Base-by-base conservation (phyloP, 1,140 invertebrate species). In the Drosophila repletoides region DNA sequence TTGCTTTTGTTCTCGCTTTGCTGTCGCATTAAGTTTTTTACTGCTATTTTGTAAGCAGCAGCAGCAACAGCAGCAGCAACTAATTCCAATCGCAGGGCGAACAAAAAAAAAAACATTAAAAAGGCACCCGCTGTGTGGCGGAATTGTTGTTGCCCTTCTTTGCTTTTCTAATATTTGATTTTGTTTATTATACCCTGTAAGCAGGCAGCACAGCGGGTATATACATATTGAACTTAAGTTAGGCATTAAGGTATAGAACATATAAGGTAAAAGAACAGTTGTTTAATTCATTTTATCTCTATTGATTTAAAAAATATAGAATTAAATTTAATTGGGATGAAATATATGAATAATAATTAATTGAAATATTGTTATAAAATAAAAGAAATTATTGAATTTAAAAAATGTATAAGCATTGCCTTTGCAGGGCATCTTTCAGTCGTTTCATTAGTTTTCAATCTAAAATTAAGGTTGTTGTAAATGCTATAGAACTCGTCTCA, bases 81-180 rank as follows among this genome's bases (percentile, higher is more conserved):
- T 69, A 69, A 69, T 69, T 40, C 66, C 59, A 52, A 63, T 64
- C 64, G 15, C 15, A 40, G 46, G 46, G 46, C 19, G 28, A 59
- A 26, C 26, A 65, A 58, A 48, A 63, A 68, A 68, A 63, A 68
- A 64, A 63, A 48, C 58, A 68, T 63, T n/a, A n/a, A 68, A 53
- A 55, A 58, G 36, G 48, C 66, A 64, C 66, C 56, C 60, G 51
- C 66, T 45, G 51, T 5, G 49, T 12, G 53, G 12, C 6, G 21
- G 7, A 12, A 29, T 15, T 40, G 36, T 29, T 31, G 28, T 26
- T 56, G 51, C 5, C n/a, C 15, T 26, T 15, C 33, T 45, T 46
- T 14, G 31, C 1, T 51, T 63, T 71, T 66, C 55, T 83, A 68
- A 83, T 79, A 79, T 83, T 77, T 83, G 66, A 77, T 76, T 68